Evolutionary conservation across 1,140 invertebrate species (phyloP), one percentile per base, ranked within the genome.

Genomic region (Mesaphorura yosii): DNA sequence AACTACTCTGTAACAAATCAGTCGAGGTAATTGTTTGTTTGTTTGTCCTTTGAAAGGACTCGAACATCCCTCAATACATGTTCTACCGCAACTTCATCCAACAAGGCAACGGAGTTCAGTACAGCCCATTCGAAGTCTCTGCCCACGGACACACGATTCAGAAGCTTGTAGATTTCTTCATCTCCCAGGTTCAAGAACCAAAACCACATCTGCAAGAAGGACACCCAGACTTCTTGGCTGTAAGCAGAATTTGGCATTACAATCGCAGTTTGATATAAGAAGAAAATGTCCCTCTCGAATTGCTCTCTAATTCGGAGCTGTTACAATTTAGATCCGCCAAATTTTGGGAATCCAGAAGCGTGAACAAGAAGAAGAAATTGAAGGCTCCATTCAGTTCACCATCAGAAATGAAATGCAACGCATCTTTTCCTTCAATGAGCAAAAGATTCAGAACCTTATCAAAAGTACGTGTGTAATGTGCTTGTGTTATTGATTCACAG

Each of bases 391-490:
- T 28, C 48, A 48, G 27, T 17, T 63, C 37, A 63, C 51, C 1
- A 19, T 63, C 52, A 48, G 57, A 31, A 38, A 59, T 22, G 57
- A 59, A 42, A 56, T 63, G 31, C 38, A 57, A 54, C 55, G 61
- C 19, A 15, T 63, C 15, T 57, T 39, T 20, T 27, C 37, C 1
- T 3, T 60, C 22, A 48, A 48, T 19, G 40, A 48, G 19, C n/a
- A 57, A 19, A 27, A 31, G 7, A 51, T 57, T 29, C 27, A 57
- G 29, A 1, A 37, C 4, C 23, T 50, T 25, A 31, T 27, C 28
- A 34, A 50, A 31, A 31, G 47, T 54, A 40, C 51, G 48, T 51
- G 57, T 41, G 34, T 38, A 10, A 55, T 52, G 40, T n/a, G n/a
- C n/a, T n/a, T n/a, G n/a, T n/a, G n/a, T n/a, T n/a, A n/a, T n/a